phyloP scores from a whole-genome alignment of 2,888 invertebrate species.

The Chymomyza caudatula region DNA sequence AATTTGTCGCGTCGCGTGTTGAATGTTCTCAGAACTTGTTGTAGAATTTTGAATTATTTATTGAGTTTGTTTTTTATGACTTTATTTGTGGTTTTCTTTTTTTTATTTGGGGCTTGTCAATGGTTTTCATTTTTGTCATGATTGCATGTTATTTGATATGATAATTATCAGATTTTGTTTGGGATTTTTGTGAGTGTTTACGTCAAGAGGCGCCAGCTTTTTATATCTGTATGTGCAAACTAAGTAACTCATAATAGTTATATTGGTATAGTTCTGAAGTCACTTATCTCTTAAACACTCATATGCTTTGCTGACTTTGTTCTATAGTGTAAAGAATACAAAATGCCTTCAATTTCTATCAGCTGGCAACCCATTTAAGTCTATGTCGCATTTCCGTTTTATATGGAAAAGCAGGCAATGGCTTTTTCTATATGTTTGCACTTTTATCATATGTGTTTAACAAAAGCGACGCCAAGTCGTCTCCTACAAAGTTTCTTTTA shows the following conservation, averaged over 20 bases:
- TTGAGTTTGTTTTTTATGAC: slow-evolving; percentile 13
- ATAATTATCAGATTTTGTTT: not conserved
- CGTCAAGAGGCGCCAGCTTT: not conserved
- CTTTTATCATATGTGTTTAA: slow-evolving; percentile 48
- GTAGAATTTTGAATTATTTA: slow-evolving; percentile 11
- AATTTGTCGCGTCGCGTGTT: slow-evolving; percentile 44
- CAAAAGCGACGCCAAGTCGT: slow-evolving; percentile 51
- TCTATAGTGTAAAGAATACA: not conserved
- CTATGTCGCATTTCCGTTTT: slow-evolving; percentile 64
- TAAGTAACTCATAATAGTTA: too few species aligned
- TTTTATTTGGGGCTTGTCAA: not conserved
- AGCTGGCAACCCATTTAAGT: not conserved
- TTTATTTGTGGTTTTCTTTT: not conserved
- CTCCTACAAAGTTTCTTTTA: slow-evolving; percentile 47
- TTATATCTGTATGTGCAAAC: not conserved
- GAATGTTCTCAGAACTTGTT: not conserved
- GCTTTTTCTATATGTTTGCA: slow-evolving; percentile 22
- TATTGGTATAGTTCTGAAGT: too few species aligned
- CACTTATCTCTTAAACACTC: not conserved
- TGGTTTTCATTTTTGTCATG: not conserved
- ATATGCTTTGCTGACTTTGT: not conserved
- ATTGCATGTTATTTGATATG: not conserved
- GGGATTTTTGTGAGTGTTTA: too few species aligned
- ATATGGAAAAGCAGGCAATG: slow-evolving; percentile 46
- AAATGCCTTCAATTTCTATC: not conserved